Conservation (phyloP, 2,113 vertebrate species). For the Uria lomvia region DNA sequence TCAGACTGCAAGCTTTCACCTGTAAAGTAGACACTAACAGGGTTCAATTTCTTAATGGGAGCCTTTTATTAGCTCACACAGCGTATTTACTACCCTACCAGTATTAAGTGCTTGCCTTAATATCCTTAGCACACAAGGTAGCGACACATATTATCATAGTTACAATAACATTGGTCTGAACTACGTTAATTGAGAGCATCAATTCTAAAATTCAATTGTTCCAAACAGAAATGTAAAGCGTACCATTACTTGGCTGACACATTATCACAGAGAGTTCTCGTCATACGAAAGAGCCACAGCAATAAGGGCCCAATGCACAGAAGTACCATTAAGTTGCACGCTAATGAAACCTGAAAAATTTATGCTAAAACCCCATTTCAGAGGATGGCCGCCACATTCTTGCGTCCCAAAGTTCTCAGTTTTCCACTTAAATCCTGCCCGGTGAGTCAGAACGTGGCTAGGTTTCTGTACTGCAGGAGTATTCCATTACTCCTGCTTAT, state of each 20-base stretch:
- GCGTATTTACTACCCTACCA: not conserved
- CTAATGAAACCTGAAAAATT: constrained; percentile 1
- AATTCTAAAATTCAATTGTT: constrained; percentile 46
- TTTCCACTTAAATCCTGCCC: constrained; percentile 36
- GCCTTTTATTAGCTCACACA: constrained; percentile 49
- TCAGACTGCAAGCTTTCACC: constrained; percentile 53
- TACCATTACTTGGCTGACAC: not conserved
- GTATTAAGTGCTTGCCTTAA: constrained; percentile 60
- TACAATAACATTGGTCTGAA: constrained; percentile 17
- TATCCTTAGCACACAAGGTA: constrained; percentile 1
- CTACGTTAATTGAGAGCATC: constrained; percentile 28
- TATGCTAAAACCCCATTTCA: not conserved
- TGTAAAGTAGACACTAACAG: constrained; percentile 31
- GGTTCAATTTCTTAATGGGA: constrained; percentile 48
- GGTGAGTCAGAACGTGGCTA: constrained; percentile 42
- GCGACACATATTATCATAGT: constrained; percentile 13
- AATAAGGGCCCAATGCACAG: not conserved
- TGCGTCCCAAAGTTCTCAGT: not conserved
- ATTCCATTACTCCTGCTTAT: constrained; percentile 40
- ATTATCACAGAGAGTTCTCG: not conserved
- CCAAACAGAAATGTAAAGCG: not conserved
- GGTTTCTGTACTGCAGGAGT: constrained; percentile 32
- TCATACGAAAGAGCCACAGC: not conserved
- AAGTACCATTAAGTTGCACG: not conserved
- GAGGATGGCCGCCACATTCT: not conserved